Evolutionary conservation across 2,113 vertebrate species (phyloP).

Genomic region (Urocitellus parryii): DNA sequence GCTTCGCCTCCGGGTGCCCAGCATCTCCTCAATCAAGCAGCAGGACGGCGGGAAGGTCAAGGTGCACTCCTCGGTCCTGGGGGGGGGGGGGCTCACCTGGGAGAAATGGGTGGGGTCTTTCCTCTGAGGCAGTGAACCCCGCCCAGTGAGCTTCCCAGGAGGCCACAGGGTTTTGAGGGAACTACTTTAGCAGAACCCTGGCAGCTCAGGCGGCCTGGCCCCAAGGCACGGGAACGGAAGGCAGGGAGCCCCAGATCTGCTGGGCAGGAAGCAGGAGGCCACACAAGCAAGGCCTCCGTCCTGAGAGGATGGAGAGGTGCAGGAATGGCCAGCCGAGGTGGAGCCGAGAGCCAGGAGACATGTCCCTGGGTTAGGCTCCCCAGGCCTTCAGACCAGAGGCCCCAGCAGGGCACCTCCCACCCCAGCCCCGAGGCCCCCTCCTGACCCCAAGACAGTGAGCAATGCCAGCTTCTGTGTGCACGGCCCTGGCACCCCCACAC

Average conservation of each 20-base stretch:
- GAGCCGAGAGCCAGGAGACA: background rate
- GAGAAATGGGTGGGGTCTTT: background rate
- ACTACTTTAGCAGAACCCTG: background rate
- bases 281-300: background rate
- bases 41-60: too few relatives aligned
- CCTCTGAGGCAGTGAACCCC: accelerated
- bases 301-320: background rate
- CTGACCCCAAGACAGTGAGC: too few relatives aligned
- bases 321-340: background rate
- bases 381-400: too few relatives aligned
- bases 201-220: background rate
- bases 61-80: too few relatives aligned
- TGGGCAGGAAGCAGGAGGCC: background rate
- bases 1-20: too few relatives aligned
- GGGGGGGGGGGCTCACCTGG: too few relatives aligned
- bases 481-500: too few relatives aligned
- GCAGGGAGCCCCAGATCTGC: background rate
- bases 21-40: too few relatives aligned
- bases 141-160: background rate
- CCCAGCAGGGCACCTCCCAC: background rate
- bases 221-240: background rate
- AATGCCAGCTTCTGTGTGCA: too few relatives aligned
- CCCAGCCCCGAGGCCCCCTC: background rate
- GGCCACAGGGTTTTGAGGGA: background rate
- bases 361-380: too few relatives aligned